Conservation (phyloP, 2,113 vertebrate genomes). For the Lonchura striata region DNA sequence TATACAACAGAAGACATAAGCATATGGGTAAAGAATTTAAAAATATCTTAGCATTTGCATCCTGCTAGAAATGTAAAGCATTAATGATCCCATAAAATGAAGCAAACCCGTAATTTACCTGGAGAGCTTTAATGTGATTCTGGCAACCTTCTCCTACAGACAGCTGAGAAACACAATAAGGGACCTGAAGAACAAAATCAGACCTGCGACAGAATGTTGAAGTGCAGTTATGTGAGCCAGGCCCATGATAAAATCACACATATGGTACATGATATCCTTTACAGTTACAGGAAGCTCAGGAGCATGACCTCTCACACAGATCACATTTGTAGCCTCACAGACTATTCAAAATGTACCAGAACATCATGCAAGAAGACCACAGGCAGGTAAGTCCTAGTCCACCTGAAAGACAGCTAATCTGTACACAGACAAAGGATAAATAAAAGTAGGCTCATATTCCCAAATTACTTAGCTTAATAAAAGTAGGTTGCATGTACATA, state of each 20-base stretch:
- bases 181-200: not conserved
- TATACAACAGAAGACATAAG: not conserved
- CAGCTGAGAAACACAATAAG: not conserved
- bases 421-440: not conserved
- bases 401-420: not conserved
- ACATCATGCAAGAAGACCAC: not conserved
- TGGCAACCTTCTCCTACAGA: not conserved
- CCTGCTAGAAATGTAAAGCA: not conserved
- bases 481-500: not conserved
- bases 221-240: not conserved
- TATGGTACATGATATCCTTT: not conserved
- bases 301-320: not conserved
- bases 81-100: not conserved
- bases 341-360: not conserved
- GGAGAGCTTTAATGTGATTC: not conserved
- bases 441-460: not conserved
- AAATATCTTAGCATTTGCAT: not conserved
- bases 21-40: not conserved
- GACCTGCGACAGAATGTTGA: not conserved
- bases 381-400: not conserved
- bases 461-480: not conserved
- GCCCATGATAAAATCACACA: not conserved
- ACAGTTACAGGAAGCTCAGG: not conserved
- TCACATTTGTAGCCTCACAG: not conserved
- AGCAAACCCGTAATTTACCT: not conserved